Evolutionary conservation across 2,797 vertebrate genomes (phyloP).

Genomic region (Cirrhinus mrigala): DNA sequence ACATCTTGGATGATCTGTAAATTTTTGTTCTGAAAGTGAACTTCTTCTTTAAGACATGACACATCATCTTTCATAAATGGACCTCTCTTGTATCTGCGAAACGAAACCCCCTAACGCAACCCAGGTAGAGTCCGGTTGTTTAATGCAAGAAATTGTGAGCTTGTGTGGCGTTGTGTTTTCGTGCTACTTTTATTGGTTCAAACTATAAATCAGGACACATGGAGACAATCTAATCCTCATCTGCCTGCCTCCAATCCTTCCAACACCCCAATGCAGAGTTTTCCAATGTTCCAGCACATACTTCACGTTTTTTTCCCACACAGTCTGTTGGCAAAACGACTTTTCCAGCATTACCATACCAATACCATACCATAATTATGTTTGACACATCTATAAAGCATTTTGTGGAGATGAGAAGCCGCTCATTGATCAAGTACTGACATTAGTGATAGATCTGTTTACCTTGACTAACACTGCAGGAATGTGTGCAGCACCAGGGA

Average conservation of each 20-base stretch:
- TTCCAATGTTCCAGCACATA: slow-evolving; percentile 45
- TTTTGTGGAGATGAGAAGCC: slow-evolving; percentile 13
- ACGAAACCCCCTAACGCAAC: neutral
- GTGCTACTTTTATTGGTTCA: neutral
- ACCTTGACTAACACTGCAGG: slow-evolving; percentile 8
- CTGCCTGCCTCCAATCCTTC: slow-evolving; percentile 28
- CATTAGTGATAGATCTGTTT: slow-evolving; percentile 14
- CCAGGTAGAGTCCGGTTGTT: neutral
- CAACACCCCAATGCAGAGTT: slow-evolving; percentile 32
- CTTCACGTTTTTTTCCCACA: neutral
- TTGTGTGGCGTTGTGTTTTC: neutral
- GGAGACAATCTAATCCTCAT: slow-evolving; percentile 31
- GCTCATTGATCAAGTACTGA: slow-evolving; percentile 43
- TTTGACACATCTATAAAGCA: slow-evolving; percentile 41
- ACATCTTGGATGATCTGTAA: too few species aligned
- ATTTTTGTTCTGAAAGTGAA: too few species aligned
- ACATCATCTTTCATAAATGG: neutral
- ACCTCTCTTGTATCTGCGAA: neutral
- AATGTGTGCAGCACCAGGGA: slow-evolving; percentile 29
- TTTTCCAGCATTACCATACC: slow-evolving; percentile 29
- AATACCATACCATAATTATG: slow-evolving; percentile 10
- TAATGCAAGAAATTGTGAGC: neutral
- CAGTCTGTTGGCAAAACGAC: slow-evolving; percentile 23
- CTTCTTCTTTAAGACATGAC: neutral
- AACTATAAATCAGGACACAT: slow-evolving; percentile 25